Conservation (phyloP, 2,888 invertebrate genomes). For the Hydroisotoma schaefferi region DNA sequence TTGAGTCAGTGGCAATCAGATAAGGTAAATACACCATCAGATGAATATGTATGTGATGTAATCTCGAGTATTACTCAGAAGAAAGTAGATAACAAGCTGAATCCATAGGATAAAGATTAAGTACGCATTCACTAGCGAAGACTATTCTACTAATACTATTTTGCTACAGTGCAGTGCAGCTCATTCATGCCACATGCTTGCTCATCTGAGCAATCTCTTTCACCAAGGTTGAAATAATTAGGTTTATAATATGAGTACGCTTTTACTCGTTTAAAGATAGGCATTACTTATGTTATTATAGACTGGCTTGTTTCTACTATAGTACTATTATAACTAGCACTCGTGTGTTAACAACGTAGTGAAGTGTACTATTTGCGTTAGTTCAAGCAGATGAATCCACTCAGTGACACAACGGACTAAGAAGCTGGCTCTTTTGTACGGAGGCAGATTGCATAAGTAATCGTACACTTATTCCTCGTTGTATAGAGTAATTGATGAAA, state of each 20-base stretch:
- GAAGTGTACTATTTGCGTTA: background rate
- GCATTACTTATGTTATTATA: too few species aligned
- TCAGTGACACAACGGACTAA: background rate
- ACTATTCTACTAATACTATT: too few species aligned
- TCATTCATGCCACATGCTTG: background rate
- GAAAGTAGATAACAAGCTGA: too few species aligned
- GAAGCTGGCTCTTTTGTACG: constrained; percentile 16
- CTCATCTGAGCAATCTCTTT: background rate
- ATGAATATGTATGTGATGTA: too few species aligned
- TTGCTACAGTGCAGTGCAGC: too few species aligned
- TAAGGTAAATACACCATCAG: too few species aligned
- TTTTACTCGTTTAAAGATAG: too few species aligned
- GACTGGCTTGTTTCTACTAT: background rate
- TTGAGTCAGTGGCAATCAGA: too few species aligned
- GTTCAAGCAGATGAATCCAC: background rate
- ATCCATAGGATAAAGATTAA: too few species aligned
- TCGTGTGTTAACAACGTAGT: background rate
- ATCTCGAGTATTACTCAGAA: too few species aligned
- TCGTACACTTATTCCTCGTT: constrained; percentile 13
- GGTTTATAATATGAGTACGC: background rate
- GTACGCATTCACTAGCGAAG: too few species aligned
- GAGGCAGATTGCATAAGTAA: constrained; percentile 25
- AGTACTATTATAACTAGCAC: background rate
- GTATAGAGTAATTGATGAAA: constrained; percentile 19
- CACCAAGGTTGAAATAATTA: background rate